Percentiles rank a stretch among this genome's conserved stretches.
Evolutionary conservation across 2,888 invertebrate genomes (phyloP).

Genomic region (Pammene fasciana): DNA sequence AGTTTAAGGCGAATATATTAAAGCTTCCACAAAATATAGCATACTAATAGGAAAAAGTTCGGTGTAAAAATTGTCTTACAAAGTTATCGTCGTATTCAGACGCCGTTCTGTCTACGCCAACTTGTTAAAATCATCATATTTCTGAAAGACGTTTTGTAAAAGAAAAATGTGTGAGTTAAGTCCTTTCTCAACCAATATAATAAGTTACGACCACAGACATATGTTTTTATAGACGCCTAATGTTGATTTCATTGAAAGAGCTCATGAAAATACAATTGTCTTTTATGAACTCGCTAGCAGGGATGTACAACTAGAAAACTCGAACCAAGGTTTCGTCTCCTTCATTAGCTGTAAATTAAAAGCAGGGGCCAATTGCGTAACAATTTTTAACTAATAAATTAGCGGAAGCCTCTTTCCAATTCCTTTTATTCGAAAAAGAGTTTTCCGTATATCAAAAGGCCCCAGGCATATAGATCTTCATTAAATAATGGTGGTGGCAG

Average conservation of each 20-base stretch:
- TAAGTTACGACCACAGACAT: constrained; percentile 1
- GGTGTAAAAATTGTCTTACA: constrained; percentile 19
- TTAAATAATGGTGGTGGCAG: too few relatives aligned
- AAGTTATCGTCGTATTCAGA: constrained; percentile 19
- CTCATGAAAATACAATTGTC: background rate
- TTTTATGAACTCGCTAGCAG: too few relatives aligned
- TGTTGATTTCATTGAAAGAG: background rate
- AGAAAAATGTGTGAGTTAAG: background rate
- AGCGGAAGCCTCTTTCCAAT: too few relatives aligned
- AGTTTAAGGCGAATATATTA: too few relatives aligned
- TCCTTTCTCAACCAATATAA: background rate
- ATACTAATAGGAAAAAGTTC: constrained; percentile 8
- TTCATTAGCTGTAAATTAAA: too few relatives aligned
- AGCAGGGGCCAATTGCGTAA: too few relatives aligned
- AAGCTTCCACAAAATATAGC: background rate
- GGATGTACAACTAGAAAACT: too few relatives aligned
- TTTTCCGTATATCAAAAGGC: too few relatives aligned
- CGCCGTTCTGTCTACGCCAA: constrained; percentile 20
- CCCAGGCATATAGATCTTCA: too few relatives aligned
- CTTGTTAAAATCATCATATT: constrained; percentile 23
- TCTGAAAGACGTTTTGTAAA: background rate
- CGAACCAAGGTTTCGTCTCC: too few relatives aligned
- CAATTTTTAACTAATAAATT: too few relatives aligned
- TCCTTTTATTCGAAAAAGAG: too few relatives aligned
- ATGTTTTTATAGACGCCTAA: background rate